Evolutionary conservation across 2,888 invertebrate species (phyloP), one percentile per base, ranked within the genome.

Genomic region (Polydrusus pterygomalis): DNA sequence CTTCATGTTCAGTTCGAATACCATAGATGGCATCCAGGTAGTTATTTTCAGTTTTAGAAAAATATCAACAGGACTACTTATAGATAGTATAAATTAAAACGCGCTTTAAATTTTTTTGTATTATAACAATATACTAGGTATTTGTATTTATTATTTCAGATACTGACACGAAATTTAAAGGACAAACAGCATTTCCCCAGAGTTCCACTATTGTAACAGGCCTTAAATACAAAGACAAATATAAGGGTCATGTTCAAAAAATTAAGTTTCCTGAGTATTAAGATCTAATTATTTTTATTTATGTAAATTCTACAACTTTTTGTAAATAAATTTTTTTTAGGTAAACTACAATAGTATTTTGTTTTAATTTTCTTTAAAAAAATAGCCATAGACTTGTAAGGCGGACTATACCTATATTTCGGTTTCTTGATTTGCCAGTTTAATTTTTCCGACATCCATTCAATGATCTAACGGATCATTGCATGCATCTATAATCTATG

Each of bases 131-230:
- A 34, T 34, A 34, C 2, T 25, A 25, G n/a, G n/a, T n/a, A n/a
- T n/a, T n/a, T n/a, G n/a, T 25, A 25, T 25, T 25, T 34, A 10
- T 7, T 34, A 74, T 83, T 86, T 72, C 85, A 90, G 93, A 93
- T 17, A 92, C 92, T 0, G 95, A 95, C 83, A 91, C 91, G 0
- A 88, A 89, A 86, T 94, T 95, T 85, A 89, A 90, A 78, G 97
- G 97, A 9, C 86, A 92, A 80, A 93, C 95, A 30, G 97, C 96
- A 0, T 98, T 93, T 86, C 96, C 97, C 0, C 92, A 93, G 83
- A 93, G 93, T 83, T 95, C 96, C 1, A 96, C 95, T 0, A 87
- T 96, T 70, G 96, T 97, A 0, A 92, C 95, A 0, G 96, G 97
- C 38, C 86, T 97, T 2, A 95, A 94, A 85, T 90, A 93, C 80